Evolutionary conservation across 2,888 invertebrate genomes (phyloP).

Genomic region (Eurois occulta): DNA sequence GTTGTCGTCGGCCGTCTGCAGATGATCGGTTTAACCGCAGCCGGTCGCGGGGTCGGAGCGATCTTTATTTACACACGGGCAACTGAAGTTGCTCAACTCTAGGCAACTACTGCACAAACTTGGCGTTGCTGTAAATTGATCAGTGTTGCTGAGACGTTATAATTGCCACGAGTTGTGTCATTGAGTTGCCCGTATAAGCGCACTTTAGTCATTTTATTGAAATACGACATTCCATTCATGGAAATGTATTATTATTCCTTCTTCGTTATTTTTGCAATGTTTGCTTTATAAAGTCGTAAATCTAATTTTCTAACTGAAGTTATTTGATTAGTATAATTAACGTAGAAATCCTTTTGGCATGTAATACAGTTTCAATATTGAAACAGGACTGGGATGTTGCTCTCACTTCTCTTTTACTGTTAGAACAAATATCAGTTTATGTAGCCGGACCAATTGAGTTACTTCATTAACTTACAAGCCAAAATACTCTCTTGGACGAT

Average conservation of each 20-base stretch:
- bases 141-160: background rate
- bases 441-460: conserved; percentile 56
- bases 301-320: conserved; percentile 35
- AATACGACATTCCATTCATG: conserved; percentile 40
- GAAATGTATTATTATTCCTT: background rate
- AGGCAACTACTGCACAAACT: conserved; percentile 20
- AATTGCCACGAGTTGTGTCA: conserved; percentile 3
- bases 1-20: conserved; percentile 85
- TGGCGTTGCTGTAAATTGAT: background rate
- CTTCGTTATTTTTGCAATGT: conserved; percentile 16
- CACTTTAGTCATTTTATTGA: conserved; percentile 27
- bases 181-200: background rate
- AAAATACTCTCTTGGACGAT: conserved; percentile 44
- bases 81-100: conserved; percentile 9
- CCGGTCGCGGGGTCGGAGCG: conserved; percentile 56
- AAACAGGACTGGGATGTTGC: conserved; percentile 56
- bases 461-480: conserved; percentile 47
- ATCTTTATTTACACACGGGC: conserved; percentile 36
- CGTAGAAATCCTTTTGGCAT: conserved; percentile 57
- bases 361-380: conserved; percentile 62
- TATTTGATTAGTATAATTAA: conserved; percentile 59
- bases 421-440: conserved; percentile 61
- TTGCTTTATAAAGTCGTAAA: conserved; percentile 17
- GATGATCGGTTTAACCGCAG: conserved; percentile 83
- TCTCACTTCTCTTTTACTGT: conserved; percentile 47